Conservation (phyloP, 2,113 vertebrate species). For the Acanthisitta chloris region DNA sequence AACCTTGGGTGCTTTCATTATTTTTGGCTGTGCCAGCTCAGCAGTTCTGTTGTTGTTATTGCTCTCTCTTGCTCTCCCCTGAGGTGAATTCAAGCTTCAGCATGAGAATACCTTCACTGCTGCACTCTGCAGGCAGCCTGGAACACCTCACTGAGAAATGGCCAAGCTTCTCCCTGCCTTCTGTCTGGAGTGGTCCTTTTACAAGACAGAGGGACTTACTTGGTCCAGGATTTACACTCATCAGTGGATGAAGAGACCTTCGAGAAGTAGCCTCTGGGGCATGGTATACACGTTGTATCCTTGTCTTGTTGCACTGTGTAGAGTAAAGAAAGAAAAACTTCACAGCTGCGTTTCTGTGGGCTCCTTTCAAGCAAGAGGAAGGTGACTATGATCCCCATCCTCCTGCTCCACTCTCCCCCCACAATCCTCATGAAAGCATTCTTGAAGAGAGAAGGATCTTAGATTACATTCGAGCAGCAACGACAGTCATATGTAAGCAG, state of each 20-base stretch:
- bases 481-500: background rate
- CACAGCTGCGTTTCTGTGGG: background rate
- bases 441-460: background rate
- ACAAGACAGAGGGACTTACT: slow-evolving; percentile 77
- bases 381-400: background rate
- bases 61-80: background rate
- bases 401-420: accelerated
- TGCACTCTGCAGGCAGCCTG: background rate
- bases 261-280: slow-evolving; percentile 85
- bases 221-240: slow-evolving; percentile 87
- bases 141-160: background rate
- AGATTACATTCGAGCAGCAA: background rate
- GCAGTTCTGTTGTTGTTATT: background rate
- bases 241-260: slow-evolving; percentile 69
- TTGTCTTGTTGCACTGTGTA: slow-evolving; percentile 73
- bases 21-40: background rate
- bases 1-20: background rate
- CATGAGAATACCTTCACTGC: background rate
- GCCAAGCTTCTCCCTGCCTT: background rate
- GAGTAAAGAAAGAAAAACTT: slow-evolving; percentile 3
- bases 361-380: background rate
- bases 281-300: slow-evolving; percentile 72
- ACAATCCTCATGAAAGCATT: background rate
- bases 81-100: background rate
- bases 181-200: background rate